phyloP scores from a whole-genome alignment of 2,113 vertebrate species.

The Seriola dumerili region DNA sequence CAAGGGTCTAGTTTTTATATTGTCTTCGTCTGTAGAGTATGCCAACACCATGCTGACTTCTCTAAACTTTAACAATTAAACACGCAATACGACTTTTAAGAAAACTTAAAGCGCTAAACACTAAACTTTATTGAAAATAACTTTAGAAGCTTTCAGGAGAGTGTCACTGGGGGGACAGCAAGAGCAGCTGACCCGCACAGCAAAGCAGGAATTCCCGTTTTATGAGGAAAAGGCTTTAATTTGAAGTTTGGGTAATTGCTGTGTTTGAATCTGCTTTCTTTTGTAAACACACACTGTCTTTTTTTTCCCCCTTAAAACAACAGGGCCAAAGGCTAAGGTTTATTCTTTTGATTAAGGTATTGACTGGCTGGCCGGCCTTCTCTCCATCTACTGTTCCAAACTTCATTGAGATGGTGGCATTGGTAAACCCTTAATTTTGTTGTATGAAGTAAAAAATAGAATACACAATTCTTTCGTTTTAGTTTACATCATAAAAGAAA shows the following conservation, averaged over 20 bases:
- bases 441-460: neutral
- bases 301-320: neutral
- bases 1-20: conserved; percentile 8
- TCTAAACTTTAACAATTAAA: neutral
- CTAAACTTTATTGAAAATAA: neutral
- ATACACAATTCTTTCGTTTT: neutral
- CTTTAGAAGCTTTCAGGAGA: neutral
- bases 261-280: conserved; percentile 30
- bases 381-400: neutral
- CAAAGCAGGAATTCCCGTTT: conserved; percentile 29
- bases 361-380: neutral
- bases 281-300: conserved; percentile 17
- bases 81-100: neutral
- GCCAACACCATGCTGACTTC: neutral
- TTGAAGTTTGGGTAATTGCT: conserved; percentile 47
- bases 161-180: neutral
- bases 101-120: neutral
- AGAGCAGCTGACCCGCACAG: conserved; percentile 22
- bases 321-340: conserved; percentile 6
- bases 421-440: neutral
- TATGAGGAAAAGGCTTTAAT: conserved; percentile 34
- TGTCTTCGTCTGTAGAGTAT: neutral
- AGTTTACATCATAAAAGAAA: neutral
- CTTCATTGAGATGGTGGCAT: neutral
- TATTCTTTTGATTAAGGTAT: conserved; percentile 19